These are phyloP conservation scores for Dicrurus megarhynchus DNA, from an alignment of 2,113 vertebrate genomes.

Conservation along the genomic window DNA sequence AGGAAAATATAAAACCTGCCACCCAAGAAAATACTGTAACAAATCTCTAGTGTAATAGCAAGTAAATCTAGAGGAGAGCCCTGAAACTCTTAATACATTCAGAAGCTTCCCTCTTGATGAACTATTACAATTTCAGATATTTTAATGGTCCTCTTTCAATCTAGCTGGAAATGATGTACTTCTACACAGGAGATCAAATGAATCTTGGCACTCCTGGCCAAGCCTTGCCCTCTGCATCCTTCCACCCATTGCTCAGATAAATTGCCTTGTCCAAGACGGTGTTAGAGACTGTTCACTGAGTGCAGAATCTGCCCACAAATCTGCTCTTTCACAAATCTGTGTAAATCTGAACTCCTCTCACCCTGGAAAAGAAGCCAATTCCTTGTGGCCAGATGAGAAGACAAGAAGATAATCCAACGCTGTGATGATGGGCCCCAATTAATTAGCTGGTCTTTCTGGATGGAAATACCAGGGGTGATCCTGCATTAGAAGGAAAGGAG, in stretches of 20 bases:
- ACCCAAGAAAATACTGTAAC: background rate
- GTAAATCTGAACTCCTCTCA: background rate
- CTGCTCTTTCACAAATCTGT: background rate
- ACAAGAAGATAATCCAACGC: background rate
- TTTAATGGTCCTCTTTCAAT: background rate
- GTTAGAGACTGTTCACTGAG: background rate
- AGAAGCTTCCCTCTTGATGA: background rate
- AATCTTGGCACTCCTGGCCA: background rate
- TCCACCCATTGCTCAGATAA: background rate
- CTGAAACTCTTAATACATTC: background rate
- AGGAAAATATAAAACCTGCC: background rate
- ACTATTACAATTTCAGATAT: background rate
- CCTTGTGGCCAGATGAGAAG: background rate
- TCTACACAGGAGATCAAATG: background rate
- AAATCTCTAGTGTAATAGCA: background rate
- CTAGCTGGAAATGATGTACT: background rate
- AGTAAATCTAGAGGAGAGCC: background rate
- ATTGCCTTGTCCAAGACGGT: background rate
- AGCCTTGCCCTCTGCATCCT: background rate
- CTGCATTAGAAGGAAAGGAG: background rate
- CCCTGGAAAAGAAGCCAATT: background rate
- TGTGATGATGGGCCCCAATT: accelerated
- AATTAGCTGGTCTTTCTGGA: background rate
- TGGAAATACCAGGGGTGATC: background rate
- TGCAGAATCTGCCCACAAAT: background rate